Conservation (phyloP, 1,140 invertebrate species). For the Globodera ellingtonae region DNA sequence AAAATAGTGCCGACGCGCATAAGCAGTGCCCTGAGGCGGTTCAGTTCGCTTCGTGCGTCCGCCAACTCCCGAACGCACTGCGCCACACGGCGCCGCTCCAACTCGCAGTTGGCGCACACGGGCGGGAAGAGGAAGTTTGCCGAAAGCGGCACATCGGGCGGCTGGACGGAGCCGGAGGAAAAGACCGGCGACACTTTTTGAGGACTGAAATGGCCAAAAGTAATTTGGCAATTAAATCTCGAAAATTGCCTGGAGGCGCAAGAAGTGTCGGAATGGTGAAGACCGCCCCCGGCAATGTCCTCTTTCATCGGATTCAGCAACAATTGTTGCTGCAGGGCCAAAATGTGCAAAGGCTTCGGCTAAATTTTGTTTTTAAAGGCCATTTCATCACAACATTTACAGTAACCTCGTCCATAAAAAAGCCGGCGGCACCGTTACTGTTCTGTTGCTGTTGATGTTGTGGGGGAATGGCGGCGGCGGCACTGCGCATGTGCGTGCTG, state of each 20-base stretch:
- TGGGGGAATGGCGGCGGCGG: neutral
- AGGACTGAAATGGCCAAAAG: slow-evolving; percentile 16
- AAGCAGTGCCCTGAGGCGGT: slow-evolving; percentile 20
- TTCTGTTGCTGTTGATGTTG: neutral
- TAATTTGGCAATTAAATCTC: neutral
- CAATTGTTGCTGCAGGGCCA: slow-evolving; percentile 14
- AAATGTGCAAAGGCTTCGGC: neutral
- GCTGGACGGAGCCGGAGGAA: neutral
- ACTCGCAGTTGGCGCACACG: slow-evolving; percentile 16
- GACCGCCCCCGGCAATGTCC: neutral
- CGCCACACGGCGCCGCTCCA: slow-evolving; percentile 11
- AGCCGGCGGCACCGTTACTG: neutral
- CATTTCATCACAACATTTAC: neutral
- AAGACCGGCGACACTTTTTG: slow-evolving; percentile 31
- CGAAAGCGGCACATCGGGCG: slow-evolving; percentile 4
- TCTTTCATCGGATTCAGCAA: neutral
- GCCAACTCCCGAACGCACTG: slow-evolving; percentile 28
- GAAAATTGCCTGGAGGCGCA: slow-evolving; percentile 16
- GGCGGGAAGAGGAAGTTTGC: neutral
- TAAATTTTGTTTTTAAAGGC: neutral
- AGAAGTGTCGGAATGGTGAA: slow-evolving; percentile 4
- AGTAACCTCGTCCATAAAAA: neutral
- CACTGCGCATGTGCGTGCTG: neutral
- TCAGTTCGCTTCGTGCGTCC: slow-evolving; percentile 22
- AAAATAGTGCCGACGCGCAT: slow-evolving; percentile 25